Conservation (phyloP, 2,113 vertebrate genomes). For the Aplodontia rufa region DNA sequence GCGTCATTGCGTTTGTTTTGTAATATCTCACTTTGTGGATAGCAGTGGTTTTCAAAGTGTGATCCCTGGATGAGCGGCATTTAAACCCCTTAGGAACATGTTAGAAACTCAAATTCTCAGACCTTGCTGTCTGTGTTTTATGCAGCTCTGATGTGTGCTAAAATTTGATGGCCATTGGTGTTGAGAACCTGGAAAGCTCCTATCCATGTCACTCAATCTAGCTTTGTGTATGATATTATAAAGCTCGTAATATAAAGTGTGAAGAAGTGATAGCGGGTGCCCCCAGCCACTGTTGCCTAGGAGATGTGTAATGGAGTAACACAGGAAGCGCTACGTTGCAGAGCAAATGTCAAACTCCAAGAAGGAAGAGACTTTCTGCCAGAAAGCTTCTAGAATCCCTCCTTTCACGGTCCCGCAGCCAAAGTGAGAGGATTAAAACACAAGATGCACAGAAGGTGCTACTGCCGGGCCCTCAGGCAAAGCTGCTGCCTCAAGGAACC, state of each 20-base stretch:
- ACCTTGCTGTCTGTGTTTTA: neutral
- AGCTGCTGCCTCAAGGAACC: neutral
- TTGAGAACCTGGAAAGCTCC: neutral
- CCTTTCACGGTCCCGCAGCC: constrained; percentile 17
- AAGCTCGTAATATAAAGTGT: neutral
- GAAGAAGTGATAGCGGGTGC: constrained; percentile 59
- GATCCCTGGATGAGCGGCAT: neutral
- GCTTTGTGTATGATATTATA: constrained; percentile 1
- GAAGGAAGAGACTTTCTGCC: constrained; percentile 31
- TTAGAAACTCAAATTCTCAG: neutral
- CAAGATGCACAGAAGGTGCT: constrained; percentile 35
- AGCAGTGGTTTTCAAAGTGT: constrained; percentile 10
- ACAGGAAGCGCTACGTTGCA: neutral
- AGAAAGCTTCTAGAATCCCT: constrained; percentile 20
- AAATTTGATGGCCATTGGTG: constrained; percentile 22
- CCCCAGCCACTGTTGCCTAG: constrained; percentile 57
- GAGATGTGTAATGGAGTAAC: constrained; percentile 54
- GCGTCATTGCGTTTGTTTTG: neutral
- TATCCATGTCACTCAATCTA: constrained; percentile 28
- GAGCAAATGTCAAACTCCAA: constrained; percentile 55
- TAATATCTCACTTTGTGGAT: neutral
- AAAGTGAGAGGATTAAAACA: constrained; percentile 45
- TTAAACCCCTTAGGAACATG: neutral
- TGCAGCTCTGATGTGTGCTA: neutral
- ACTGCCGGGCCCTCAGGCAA: neutral